A percentile compares a stretch with the other conserved stretches of the same genome.
phyloP scores from a whole-genome alignment of 1,140 invertebrate genomes.

The Ips nitidus region DNA sequence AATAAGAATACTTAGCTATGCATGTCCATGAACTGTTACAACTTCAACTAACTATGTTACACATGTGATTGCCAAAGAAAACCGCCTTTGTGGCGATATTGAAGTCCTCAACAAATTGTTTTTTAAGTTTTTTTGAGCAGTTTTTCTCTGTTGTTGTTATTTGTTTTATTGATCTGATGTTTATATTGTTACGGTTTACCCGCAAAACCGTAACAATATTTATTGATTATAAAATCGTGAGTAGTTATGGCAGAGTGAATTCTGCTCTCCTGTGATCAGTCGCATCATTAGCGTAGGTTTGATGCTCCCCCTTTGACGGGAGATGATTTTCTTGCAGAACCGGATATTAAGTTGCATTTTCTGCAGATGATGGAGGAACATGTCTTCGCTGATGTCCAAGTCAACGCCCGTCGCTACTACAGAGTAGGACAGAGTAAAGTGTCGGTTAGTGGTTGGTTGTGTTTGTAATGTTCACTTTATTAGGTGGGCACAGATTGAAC shows the following conservation, averaged over 20 bases:
- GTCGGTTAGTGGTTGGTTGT: neutral
- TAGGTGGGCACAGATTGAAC: neutral
- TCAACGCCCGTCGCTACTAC: neutral
- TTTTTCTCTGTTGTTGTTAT: neutral
- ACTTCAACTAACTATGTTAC: too few relatives aligned
- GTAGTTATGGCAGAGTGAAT: neutral
- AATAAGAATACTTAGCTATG: too few relatives aligned
- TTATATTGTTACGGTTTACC: neutral
- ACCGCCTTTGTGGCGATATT: neutral
- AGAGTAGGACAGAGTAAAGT: neutral
- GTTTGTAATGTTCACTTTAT: neutral
- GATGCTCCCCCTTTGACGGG: neutral
- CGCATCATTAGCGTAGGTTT: neutral
- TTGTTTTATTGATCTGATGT: neutral
- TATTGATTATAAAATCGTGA: neutral
- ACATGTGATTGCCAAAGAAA: neutral
- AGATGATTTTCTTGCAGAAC: neutral
- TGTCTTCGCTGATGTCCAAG: neutral
- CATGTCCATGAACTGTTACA: too few relatives aligned
- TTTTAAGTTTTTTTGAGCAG: neutral
- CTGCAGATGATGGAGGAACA: neutral
- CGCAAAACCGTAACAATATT: neutral
- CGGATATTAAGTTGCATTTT: neutral
- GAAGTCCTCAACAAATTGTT: neutral
- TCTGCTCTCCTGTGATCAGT: neutral